Base-by-base conservation (phyloP, 2,113 vertebrate genomes). In the Megalops atlanticus region DNA sequence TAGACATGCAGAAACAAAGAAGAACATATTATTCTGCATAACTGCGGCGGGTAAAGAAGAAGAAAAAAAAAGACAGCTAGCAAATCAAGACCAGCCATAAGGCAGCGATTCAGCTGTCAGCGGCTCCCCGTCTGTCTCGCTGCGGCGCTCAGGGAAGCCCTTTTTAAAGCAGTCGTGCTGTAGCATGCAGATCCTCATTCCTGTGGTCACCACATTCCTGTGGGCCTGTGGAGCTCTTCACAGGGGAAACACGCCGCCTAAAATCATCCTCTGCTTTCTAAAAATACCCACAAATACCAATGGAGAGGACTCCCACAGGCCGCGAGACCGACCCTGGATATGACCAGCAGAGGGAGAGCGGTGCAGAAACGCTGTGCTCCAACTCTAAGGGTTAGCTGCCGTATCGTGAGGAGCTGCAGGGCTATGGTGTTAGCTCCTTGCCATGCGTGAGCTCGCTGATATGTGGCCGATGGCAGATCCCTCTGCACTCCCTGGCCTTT, bases 181-280 rank as follows among this genome's bases (percentile, higher is more conserved):
- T 85, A 8, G 58, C 31, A 12, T 54, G 45, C n/a, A 3, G 11
- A 70, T 39, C 31, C 89, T 87, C 41, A 52, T 92, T 91, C 83
- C 80, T 33, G 52, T 68, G 33, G 81, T 31, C 81, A 52, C 70
- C 6, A n/a, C n/a, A n/a, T n/a, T n/a, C n/a, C n/a, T n/a, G n/a
- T n/a, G n/a, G n/a, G n/a, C n/a, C n/a, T n/a, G 8, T 3, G n/a
- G 40, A 1, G 5, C 33, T 80, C 31, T 45, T 11, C n/a, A 70
- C 78, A 81, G 85, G 31, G 68, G 85, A n/a, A 35, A 85, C 24
- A 41, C 3, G 14, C 4, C 74, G 83, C 11, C 72, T 75, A 73
- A 83, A 84, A 81, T 86, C 80, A 84, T 81, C 79, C 74, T 83
- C 69, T 35, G 81, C 7, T 41, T 18, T 85, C 82, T 84, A 84